phyloP scores from a whole-genome alignment of 2,888 invertebrate genomes.

The Cheilosia grossa region DNA sequence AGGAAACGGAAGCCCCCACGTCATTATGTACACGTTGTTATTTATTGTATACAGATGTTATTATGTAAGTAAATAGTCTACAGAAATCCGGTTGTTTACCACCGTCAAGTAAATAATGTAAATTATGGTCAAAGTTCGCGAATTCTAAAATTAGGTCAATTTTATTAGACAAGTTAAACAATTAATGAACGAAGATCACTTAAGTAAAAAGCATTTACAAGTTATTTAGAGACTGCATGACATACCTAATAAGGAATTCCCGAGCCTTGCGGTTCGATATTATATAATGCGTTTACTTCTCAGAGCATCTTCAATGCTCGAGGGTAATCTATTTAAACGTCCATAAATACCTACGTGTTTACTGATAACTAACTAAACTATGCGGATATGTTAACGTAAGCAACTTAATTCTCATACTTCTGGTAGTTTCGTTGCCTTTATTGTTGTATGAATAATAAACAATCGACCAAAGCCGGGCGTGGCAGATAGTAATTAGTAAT shows the following conservation, averaged over 20 bases:
- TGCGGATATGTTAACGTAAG: too few species aligned
- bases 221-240: constrained; percentile 2
- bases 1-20: constrained; percentile 18
- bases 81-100: constrained; percentile 3
- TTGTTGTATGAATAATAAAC: too few species aligned
- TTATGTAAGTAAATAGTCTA: neutral
- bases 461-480: too few species aligned
- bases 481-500: too few species aligned
- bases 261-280: too few species aligned
- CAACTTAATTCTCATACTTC: too few species aligned
- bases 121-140: neutral
- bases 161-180: neutral
- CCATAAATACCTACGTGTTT: too few species aligned
- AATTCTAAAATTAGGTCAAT: neutral
- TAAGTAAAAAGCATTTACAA: neutral
- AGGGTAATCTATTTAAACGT: too few species aligned
- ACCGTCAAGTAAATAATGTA: neutral
- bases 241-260: neutral
- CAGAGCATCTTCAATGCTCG: too few species aligned
- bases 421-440: too few species aligned
- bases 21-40: constrained; percentile 15
- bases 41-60: constrained; percentile 35
- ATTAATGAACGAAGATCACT: neutral
- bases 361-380: too few species aligned
- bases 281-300: too few species aligned